Evolutionary conservation across 2,888 invertebrate species (phyloP), one percentile per base, ranked within the genome.

Genomic region (Agonum fuliginosum): DNA sequence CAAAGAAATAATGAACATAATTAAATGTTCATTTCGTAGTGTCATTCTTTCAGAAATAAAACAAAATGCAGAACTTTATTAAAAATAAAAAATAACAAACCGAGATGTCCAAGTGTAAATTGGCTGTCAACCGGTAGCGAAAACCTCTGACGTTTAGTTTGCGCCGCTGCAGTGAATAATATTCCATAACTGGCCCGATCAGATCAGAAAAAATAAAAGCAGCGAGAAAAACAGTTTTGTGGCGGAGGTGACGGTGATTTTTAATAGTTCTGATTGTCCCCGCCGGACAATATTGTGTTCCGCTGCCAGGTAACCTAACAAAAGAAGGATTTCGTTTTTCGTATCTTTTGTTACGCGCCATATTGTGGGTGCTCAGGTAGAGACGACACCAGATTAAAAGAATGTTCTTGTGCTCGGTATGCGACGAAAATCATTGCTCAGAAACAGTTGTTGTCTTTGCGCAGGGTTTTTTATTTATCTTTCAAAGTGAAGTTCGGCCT

Each of bases 311-410:
- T 67, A 67, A 54, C 54, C 14, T n/a, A 54, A 54, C 54, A 54
- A 54, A 37, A 67, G 37, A 67, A 19, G 41, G 37, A 67, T 37
- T 67, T 37, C 58, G 58, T 30, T 30, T 30, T 43, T 43, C 43
- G 43, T 43, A 14, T 54, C 54, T 67, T 67, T 67, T 67, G 67
- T 65, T 65, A 37, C 27, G 22, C 19, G 65, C 19, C 19, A 37
- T 67, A 41, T 41, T 67, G 67, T 67, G 67, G 67, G 67, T 67
- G 67, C 67, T 22, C 54, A 67, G 67, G 67, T 67, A 67, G 67
- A 67, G 37, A 37, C 65, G 58, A 62, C 58, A 62, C 58, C 54
- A 62, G 58, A 62, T 62, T 62, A 62, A 62, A 62, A 62, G 58
- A 62, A 62, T 62, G 58, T 62, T 62, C 58, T 8, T 27, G 3